A percentile compares a stretch with the other conserved stretches of the same genome.
Conservation (phyloP, 2,888 invertebrate genomes). For the Drosophila greeni region DNA sequence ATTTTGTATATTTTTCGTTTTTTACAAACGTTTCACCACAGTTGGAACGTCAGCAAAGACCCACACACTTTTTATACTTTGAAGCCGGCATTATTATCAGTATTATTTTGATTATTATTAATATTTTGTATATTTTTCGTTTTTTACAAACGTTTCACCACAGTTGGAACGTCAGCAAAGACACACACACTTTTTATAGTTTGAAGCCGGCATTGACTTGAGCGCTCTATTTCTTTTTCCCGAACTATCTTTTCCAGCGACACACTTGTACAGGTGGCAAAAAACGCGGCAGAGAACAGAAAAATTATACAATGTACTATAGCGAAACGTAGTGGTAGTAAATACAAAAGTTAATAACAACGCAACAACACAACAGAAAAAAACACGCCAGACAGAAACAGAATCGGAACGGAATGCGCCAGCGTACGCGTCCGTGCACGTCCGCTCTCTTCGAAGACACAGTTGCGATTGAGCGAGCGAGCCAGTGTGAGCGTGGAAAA, state of each 20-base stretch:
- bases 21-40: slow-evolving; percentile 38
- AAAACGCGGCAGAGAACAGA: slow-evolving; percentile 36
- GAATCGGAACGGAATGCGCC: slow-evolving; percentile 41
- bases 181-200: slow-evolving; percentile 28
- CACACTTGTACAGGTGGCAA: slow-evolving; percentile 40
- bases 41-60: slow-evolving; percentile 46
- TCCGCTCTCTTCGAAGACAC: slow-evolving; percentile 64
- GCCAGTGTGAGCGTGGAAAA: slow-evolving; percentile 7
- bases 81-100: slow-evolving; percentile 51
- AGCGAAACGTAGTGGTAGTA: slow-evolving; percentile 45
- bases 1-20: slow-evolving; percentile 1
- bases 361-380: slow-evolving; percentile 53
- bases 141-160: slow-evolving; percentile 39
- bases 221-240: slow-evolving; percentile 32
- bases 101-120: not conserved
- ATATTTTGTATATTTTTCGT: not conserved
- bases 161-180: slow-evolving; percentile 45
- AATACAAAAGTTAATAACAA: slow-evolving; percentile 55
- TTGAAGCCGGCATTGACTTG: slow-evolving; percentile 59
- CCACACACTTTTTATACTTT: slow-evolving; percentile 26
- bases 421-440: slow-evolving; percentile 52
- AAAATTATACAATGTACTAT: slow-evolving; percentile 37
- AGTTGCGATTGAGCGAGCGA: slow-evolving; percentile 52
- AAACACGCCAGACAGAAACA: slow-evolving; percentile 49
- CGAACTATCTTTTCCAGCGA: slow-evolving; percentile 28